Evolutionary conservation across 1,140 invertebrate species (phyloP), one percentile per base, ranked within the genome.

Genomic region (Harpegnathos saltator): DNA sequence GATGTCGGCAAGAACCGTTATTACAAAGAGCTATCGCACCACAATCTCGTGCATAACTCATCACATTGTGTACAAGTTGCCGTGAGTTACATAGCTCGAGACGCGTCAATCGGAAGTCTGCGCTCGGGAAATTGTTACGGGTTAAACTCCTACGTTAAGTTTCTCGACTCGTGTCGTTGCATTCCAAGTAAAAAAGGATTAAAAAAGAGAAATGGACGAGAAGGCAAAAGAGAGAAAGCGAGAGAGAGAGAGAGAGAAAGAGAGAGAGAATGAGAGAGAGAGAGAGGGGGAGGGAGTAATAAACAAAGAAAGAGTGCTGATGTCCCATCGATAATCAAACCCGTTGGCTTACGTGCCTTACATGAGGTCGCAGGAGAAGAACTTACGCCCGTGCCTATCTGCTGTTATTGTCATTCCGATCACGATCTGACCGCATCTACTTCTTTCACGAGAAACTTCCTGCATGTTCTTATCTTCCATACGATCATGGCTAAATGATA

Each of bases 351-450:
- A 19, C 22, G 33, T 22, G 63, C 29, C 29, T 84, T 85, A 56
- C 82, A 72, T 75, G 65, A 84, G 44, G 63, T 62, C 71, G 58
- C 26, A n/a, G 7, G 56, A 62, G 61, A 58, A 71, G 74, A 38
- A 33, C 62, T 52, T 52, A 54, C 19, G 65, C 33, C 19, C 38
- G 52, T 15, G 69, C 5, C 29, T 5, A 5, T 33, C 29, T 33
- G 81, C 38, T 17, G 81, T 26, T 17, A 77, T 77, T 77, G 77
- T 71, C 77, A 84, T 63, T 62, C 71, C 22, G 73, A 59, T 85
- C 84, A 78, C 65, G 82, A 85, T 65, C 72, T 19, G 72, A 52
- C 72, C 44, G 54, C 50, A 78, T 78, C 82, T 85, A 71, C 65
- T 50, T 38, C 19, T 52, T 72, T 71, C 59, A 50, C 29, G 50